These are phyloP conservation scores for Andrena fulva DNA, from an alignment of 2,888 invertebrate species.

Conservation along the genomic window DNA sequence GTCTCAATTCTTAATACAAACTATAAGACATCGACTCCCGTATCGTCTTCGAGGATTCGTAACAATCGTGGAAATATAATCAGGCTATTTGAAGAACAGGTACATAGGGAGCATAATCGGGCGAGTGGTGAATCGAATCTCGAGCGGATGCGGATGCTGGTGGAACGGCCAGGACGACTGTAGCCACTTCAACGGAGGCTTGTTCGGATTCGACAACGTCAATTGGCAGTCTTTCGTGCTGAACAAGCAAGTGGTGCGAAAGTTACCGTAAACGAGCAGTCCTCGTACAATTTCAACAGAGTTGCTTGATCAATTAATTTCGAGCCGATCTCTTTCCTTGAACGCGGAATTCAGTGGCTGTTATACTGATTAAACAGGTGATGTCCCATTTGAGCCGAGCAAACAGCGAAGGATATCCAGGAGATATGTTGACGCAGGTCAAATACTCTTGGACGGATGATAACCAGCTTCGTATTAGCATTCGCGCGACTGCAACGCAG, in stretches of 20 bases:
- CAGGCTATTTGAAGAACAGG: conserved; percentile 84
- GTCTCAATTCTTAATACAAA: background rate
- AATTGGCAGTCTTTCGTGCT: conserved; percentile 78
- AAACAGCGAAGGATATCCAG: conserved; percentile 87
- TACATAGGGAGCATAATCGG: conserved; percentile 87
- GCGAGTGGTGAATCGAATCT: conserved; percentile 85
- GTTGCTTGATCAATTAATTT: background rate
- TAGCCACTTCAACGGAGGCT: conserved; percentile 54
- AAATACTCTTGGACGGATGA: conserved; percentile 86
- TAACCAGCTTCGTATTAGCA: conserved; percentile 86
- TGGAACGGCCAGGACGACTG: conserved; percentile 21
- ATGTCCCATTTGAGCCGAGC: conserved; percentile 85
- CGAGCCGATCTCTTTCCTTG: background rate
- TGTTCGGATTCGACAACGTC: conserved; percentile 86
- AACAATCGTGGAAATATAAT: conserved; percentile 39
- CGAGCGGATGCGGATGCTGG: conserved; percentile 75
- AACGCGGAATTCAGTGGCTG: background rate
- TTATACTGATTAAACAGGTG: conserved; percentile 67
- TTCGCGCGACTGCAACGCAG: conserved; percentile 85
- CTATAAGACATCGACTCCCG: background rate
- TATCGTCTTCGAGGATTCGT: background rate
- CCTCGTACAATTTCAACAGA: background rate
- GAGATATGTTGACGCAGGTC: conserved; percentile 85
- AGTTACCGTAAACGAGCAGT: background rate
- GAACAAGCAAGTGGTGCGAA: conserved; percentile 75